phyloP scores from a whole-genome alignment of 92 coral and sea anemone genomes.

The Diadumene lineata region DNA sequence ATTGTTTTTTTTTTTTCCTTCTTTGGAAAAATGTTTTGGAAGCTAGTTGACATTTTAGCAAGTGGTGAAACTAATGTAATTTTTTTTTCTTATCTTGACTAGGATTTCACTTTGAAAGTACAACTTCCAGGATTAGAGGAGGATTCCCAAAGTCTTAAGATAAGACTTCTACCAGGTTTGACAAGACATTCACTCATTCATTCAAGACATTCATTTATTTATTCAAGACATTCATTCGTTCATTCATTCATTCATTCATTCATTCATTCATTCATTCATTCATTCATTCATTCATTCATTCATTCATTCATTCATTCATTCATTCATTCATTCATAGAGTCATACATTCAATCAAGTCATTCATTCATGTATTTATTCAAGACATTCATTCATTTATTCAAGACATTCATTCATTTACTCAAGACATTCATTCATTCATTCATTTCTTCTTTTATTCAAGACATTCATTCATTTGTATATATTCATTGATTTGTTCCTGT shows the following conservation, averaged over 20 bases:
- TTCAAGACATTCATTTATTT: not conserved
- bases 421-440: not conserved
- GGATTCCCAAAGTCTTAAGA: slow-evolving; percentile 86
- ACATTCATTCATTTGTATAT: not conserved
- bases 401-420: not conserved
- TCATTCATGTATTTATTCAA: not conserved
- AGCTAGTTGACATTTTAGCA: too few relatives aligned
- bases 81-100: not conserved
- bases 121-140: slow-evolving; percentile 85
- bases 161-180: slow-evolving; percentile 85
- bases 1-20: too few relatives aligned
- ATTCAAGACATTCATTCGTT: not conserved
- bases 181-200: not conserved
- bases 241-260: not conserved
- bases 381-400: not conserved
- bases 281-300: not conserved
- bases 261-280: not conserved
- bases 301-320: not conserved
- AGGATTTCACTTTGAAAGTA: slow-evolving; percentile 93
- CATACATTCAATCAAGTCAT: not conserved
- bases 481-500: too few relatives aligned
- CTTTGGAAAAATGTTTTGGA: too few relatives aligned
- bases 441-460: not conserved
- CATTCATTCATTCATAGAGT: not conserved
- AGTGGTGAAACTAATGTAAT: not conserved